phyloP scores from a whole-genome alignment of 2,113 vertebrate species.

The Pyxicephalus adspersus region DNA sequence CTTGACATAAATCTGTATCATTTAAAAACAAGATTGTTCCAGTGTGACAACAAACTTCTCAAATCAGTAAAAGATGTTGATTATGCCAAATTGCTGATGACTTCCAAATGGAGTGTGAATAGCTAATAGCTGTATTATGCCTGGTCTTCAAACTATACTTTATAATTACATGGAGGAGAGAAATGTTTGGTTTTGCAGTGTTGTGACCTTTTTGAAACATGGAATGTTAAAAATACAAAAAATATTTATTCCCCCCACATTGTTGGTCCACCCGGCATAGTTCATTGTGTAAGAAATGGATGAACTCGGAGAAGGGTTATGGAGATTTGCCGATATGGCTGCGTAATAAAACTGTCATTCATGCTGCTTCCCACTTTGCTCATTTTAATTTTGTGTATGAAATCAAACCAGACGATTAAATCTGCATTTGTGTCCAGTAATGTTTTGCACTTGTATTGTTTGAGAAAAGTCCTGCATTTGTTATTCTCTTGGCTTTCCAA shows the following conservation, averaged over 20 bases:
- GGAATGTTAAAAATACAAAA: conserved; percentile 8
- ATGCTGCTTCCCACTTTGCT: not conserved
- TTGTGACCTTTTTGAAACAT: conserved; percentile 25
- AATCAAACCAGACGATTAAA: not conserved
- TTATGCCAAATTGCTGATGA: not conserved
- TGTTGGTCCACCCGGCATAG: not conserved
- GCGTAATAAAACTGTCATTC: conserved; percentile 19
- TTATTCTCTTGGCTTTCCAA: too few species aligned
- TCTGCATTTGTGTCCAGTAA: not conserved
- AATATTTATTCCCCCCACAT: not conserved
- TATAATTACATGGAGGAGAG: not conserved
- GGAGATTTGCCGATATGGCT: conserved; percentile 9
- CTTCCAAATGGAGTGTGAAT: not conserved
- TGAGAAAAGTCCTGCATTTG: not conserved
- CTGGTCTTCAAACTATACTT: not conserved
- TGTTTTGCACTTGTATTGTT: not conserved
- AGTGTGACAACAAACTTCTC: too few species aligned
- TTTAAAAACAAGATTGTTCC: not conserved
- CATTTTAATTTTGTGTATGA: not conserved
- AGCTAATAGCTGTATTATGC: not conserved
- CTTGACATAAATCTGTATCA: not conserved
- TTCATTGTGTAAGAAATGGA: conserved; percentile 31
- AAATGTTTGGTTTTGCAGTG: not conserved
- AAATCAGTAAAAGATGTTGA: not conserved
- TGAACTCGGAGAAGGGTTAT: conserved; percentile 4